A percentile compares a stretch with the other conserved stretches of the same genome.
phyloP scores from a whole-genome alignment of 2,113 vertebrate species.

The Neolamprologus devosi region DNA sequence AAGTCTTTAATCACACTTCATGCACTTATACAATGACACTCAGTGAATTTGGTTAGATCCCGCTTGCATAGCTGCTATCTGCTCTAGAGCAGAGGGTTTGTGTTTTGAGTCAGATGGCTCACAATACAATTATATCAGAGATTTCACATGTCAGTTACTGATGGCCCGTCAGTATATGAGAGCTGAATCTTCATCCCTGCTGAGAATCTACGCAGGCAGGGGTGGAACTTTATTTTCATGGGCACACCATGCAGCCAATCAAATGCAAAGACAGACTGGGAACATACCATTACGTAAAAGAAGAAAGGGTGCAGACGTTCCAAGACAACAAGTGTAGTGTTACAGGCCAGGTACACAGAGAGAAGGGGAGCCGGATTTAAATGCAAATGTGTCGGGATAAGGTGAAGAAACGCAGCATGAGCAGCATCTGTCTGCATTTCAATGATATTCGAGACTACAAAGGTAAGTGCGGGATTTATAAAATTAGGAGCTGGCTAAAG shows the following conservation, averaged over 20 bases:
- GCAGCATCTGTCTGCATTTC: neutral
- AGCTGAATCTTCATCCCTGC: neutral
- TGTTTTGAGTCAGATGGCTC: rapidly evolving
- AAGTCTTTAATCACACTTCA: neutral
- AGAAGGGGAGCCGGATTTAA: neutral
- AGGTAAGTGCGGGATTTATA: neutral
- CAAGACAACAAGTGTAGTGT: neutral
- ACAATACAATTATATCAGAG: neutral
- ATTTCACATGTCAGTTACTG: neutral
- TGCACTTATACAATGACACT: rapidly evolving
- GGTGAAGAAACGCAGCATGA: rapidly evolving
- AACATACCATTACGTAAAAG: neutral
- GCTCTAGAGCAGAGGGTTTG: rapidly evolving
- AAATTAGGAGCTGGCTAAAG: neutral
- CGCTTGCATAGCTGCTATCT: neutral
- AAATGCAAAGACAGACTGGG: neutral
- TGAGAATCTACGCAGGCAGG: neutral
- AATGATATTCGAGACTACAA: neutral
- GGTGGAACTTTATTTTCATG: neutral
- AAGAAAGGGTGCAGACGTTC: neutral
- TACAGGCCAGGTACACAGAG: neutral
- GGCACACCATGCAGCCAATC: neutral
- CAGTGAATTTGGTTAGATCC: neutral
- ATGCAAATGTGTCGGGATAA: rapidly evolving
- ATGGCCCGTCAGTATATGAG: neutral